phyloP scores from a whole-genome alignment of 2,888 invertebrate species.

The Agonopterix heracliana region DNA sequence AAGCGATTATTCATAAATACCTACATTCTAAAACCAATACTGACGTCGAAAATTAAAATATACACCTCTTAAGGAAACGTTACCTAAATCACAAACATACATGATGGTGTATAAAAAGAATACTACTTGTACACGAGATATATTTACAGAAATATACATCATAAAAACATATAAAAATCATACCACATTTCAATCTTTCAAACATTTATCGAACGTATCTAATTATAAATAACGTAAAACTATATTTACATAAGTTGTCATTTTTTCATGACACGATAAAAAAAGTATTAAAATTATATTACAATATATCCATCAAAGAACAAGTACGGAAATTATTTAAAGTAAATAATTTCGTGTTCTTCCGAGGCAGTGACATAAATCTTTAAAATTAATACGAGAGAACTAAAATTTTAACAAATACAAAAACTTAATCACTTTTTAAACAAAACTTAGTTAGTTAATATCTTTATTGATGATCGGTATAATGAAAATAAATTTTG shows the following conservation, averaged over 20 bases:
- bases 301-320: slow-evolving; percentile 39
- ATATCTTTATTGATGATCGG: slow-evolving; percentile 23
- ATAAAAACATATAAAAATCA: slow-evolving; percentile 23
- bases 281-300: slow-evolving; percentile 35
- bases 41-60: slow-evolving; percentile 51
- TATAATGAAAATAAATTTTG: slow-evolving; percentile 21
- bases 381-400: slow-evolving; percentile 18
- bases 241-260: slow-evolving; percentile 65
- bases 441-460: slow-evolving; percentile 19
- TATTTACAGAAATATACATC: slow-evolving; percentile 60
- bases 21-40: slow-evolving; percentile 57
- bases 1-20: slow-evolving; percentile 36
- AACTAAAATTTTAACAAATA: slow-evolving; percentile 24
- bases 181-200: slow-evolving; percentile 28
- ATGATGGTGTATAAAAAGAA: slow-evolving; percentile 37
- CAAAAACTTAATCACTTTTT: slow-evolving; percentile 25
- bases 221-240: slow-evolving; percentile 50
- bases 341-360: slow-evolving; percentile 34
- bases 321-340: slow-evolving; percentile 28
- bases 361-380: slow-evolving; percentile 47
- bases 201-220: slow-evolving; percentile 35
- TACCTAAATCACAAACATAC: slow-evolving; percentile 51
- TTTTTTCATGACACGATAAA: slow-evolving; percentile 32
- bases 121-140: slow-evolving; percentile 22
- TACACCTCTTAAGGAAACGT: slow-evolving; percentile 43